Evolutionary conservation across 2,113 vertebrate genomes (phyloP).

Genomic region (Cavia porcellus): DNA sequence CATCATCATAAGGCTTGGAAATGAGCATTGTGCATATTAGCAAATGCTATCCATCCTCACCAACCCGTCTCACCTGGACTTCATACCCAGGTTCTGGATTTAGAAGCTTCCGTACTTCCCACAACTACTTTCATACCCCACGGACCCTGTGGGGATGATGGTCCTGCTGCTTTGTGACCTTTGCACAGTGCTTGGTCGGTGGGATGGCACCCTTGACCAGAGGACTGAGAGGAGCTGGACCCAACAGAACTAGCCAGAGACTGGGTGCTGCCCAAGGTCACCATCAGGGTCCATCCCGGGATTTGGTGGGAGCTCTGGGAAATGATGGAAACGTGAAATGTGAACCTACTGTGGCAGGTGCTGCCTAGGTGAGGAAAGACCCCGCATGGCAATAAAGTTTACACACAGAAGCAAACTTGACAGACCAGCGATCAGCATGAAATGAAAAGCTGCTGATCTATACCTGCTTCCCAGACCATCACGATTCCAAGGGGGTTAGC

Average conservation of each 20-base stretch:
- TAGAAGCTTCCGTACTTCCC: accelerated
- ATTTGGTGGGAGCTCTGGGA: not conserved
- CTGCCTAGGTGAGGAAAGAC: not conserved
- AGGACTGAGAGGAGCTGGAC: not conserved
- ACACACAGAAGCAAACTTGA: too few relatives aligned
- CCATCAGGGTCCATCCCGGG: not conserved
- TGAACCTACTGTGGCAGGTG: not conserved
- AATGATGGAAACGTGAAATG: not conserved
- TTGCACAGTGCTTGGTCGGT: not conserved
- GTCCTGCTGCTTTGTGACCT: not conserved
- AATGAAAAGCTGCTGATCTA: not conserved
- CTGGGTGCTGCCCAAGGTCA: not conserved
- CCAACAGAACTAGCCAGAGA: not conserved
- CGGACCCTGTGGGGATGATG: too few relatives aligned
- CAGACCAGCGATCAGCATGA: not conserved
- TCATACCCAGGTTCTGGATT: not conserved
- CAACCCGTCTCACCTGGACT: not conserved
- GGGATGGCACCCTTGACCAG: accelerated
- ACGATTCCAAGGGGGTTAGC: not conserved
- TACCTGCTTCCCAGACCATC: not conserved
- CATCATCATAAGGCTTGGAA: not conserved
- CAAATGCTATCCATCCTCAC: not conserved
- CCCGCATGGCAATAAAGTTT: too few relatives aligned
- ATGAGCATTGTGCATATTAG: accelerated
- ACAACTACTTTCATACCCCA: accelerated